Evolutionary conservation across 2,113 vertebrate genomes (phyloP), one percentile per base, ranked within the genome.

Genomic region (Laticauda colubrina): DNA sequence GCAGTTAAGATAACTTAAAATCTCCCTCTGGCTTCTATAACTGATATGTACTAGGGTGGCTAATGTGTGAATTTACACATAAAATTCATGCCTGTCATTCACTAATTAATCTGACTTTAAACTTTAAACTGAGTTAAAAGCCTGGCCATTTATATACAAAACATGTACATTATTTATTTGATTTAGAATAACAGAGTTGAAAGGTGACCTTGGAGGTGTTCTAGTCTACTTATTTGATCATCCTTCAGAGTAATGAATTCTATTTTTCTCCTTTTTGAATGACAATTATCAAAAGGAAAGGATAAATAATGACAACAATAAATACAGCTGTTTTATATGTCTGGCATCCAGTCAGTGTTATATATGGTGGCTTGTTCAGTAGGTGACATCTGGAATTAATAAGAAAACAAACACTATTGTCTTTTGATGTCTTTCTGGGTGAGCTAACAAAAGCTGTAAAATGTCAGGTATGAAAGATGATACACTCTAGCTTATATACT

Each of bases 401-500:
- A 86, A 81, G 85, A 91, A n/a, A 90, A 87, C 85, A 86, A 94
- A 85, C 3, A 48, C 1, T 29, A 14, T 87, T 54, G 24, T 12
- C 2, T 91, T 29, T n/a, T 64, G 4, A 12, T 87, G 39, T 29
- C 61, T 92, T 95, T 93, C 88, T 75, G 81, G 11, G 81, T 89
- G 61, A 95, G 20, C 61, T 90, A 86, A 90, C 81, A 45, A 59
- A 92, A 92, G 93, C 45, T 0, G 0, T 91, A 89, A 93, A 92
- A 92, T 90, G 61, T 87, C 90, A 94, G 87, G 29, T 53, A 61
- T 61, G 55, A 94, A 54, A 92, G 55, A 93, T 87, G n/a, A 53
- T 92, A 88, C 0, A 0, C 59, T 93, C 48, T 91, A 23, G 88
- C 34, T 12, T 89, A 11, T 53, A 29, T 88, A 20, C 55, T 87